phyloP scores from a whole-genome alignment of 2,113 vertebrate genomes.

The Dasypus novemcinctus region DNA sequence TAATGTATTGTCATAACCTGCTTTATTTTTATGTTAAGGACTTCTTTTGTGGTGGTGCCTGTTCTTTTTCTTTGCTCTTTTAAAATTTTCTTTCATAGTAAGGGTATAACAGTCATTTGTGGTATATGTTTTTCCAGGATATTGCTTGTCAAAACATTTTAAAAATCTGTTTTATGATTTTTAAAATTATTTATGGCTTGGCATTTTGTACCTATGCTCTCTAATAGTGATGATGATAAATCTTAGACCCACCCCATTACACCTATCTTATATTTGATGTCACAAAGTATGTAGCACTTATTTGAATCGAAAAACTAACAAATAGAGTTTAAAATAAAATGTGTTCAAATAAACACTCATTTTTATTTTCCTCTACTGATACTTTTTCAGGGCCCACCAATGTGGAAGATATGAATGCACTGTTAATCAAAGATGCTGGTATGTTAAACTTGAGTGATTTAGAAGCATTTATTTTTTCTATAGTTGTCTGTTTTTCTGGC shows the following conservation, averaged over 20 bases:
- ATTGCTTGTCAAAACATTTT: conserved; percentile 15
- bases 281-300: background rate
- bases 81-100: background rate
- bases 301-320: background rate
- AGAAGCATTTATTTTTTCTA: conserved; percentile 3
- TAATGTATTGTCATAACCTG: background rate
- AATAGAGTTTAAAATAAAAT: background rate
- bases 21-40: background rate
- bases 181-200: conserved; percentile 12
- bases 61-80: background rate
- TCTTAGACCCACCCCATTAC: background rate
- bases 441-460: conserved; percentile 69
- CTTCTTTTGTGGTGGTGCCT: background rate
- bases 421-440: conserved; percentile 99
- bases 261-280: background rate
- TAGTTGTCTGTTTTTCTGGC: conserved; percentile 5
- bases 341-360: background rate
- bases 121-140: background rate
- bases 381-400: conserved; percentile 87
- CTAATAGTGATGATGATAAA: background rate
- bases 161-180: background rate
- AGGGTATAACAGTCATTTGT: background rate
- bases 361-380: conserved; percentile 54
- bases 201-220: background rate
- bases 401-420: conserved; percentile 89